Base-by-base conservation (phyloP, 2,113 vertebrate species). In the Coptodon rendalli region DNA sequence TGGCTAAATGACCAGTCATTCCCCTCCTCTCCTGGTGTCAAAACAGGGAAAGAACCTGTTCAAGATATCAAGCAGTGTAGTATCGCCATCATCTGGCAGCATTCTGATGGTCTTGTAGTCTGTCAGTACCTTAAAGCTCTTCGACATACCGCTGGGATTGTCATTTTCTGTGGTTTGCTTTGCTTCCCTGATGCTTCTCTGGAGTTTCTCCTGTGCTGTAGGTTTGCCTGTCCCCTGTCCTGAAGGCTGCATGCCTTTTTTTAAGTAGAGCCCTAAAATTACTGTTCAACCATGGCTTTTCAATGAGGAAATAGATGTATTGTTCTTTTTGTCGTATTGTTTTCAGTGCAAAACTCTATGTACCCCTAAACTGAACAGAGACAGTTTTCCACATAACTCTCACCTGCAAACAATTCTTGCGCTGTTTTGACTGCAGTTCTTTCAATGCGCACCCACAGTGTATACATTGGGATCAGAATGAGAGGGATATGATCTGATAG, bases 31-130 rank as follows among this genome's bases (percentile, higher is more conserved):
- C n/a, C 66, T 16, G 66, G 12, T 71, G 66, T 16, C 36, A 24
- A 71, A 71, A 71, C 66, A 43, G 66, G 1, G 3, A 43, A 16
- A 61, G 29, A 0, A 34, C 29, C 29, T 34, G 9, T 61, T 61
- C 59, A 61, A 34, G 29, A 61, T 9, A 19, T 34, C 29, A 61
- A 43, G 12, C 38, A 71, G 66, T 43, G 5, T 2, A 71, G 66
- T 9, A 71, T 71, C 0, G 2, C 43, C 12, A 43, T 71, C 13
- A 0, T 71, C 66, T 45, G 38, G 66, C 22, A 73, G n/a, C 5
- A 73, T 73, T 73, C 3, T 45, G 38, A 43, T 27, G 7, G 66
- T 27, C 38, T 73, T 73, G 8, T 16, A 71, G 66, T 71, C 66
- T 13, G 1, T 16, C n/a, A 71, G 66, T 24, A 71, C 66, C 66